Base-by-base conservation (phyloP, 2,888 invertebrate species). In the Parnassius apollo region DNA sequence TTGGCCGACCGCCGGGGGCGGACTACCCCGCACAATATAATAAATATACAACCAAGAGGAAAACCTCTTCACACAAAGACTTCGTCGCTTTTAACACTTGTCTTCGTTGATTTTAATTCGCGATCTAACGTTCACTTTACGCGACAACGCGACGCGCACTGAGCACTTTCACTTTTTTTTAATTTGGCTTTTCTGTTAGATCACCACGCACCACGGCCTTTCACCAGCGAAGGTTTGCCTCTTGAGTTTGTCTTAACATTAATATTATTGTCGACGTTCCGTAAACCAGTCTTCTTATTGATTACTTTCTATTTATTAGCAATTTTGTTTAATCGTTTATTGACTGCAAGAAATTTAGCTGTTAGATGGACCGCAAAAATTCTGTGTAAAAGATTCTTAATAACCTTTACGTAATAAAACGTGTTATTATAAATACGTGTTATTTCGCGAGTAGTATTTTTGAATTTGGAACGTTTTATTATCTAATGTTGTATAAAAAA, bases 1-100 rank as follows among this genome's bases (percentile, higher is more conserved):
- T 91, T 91, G 91, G 91, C 76, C 84, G 85, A 81, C 68, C 73
- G 72, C 69, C 77, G 78, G 80, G 85, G 86, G 88, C 87, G 86
- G 82, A 66, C 68, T 68, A 65, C 66, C 66, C 67, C 62, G 59
- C 71, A 65, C 75, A 69, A 74, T 82, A 81, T 82, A 78, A 77
- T 73, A 77, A 63, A 79, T 78, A 83, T 77, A 83, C 83, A 82
- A 73, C 81, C 78, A 75, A 69, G 75, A 75, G 69, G 66, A 74
- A 78, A 81, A 77, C 76, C 75, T 77, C 75, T 72, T 74, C 72
- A 69, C 69, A 66, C 46, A 44, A 60, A 62, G 63, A 64, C 62
- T 64, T 58, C 22, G 22, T 51, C 18, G 58, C 46, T 57, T 59
- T 22, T 18, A 56, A 45, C 51, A 52, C 66, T 58, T 57, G 42